Evolutionary conservation across 1,140 invertebrate species (phyloP), one percentile per base, ranked within the genome.

Genomic region (Coenobita brevimanus): DNA sequence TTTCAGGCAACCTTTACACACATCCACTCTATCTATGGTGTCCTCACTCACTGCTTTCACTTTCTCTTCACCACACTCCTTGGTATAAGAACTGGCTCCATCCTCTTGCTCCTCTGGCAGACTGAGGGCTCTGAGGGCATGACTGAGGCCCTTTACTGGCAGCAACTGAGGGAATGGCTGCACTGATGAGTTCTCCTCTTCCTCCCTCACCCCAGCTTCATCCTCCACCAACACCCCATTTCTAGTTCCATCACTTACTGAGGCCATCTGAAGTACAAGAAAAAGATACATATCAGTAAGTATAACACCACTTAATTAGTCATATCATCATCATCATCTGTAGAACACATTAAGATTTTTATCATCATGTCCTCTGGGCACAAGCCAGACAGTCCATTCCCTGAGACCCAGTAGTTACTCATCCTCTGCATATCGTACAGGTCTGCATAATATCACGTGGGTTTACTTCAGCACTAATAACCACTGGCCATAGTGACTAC

Each of bases 211-310:
- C 6, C 27, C 17, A 0, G 17, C 85, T 17, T 81, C 76, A 10
- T 57, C 85, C 6, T 50, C 46, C 17, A 50, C 46, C 46, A 17
- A 50, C 17, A 50, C 46, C 6, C 46, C 46, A 8, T 50, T 17
- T 8, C 46, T 50, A 50, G 6, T 50, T 50, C 46, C 46, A 71
- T 87, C 76, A 57, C 85, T 87, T 17, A 81, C 43, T 41, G 76
- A 57, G n/a, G 85, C 62, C 85, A 87, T 87, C 85, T 87, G 85
- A n/a, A 85, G 73, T 17, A 79, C 38, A 46, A 46, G 3, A 78
- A 0, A 78, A 78, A 43, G 4, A 76, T 41, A 76, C 38, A 41
- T 3, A n/a, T 50, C 6, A 17, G 17, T 21, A 38, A 4, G 43
- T 41, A 76, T 3, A 76, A 21, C 1, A 4, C 15, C 8, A 1